Base-by-base conservation (phyloP, 2,888 invertebrate genomes). In the Cryptus viduatorius region DNA sequence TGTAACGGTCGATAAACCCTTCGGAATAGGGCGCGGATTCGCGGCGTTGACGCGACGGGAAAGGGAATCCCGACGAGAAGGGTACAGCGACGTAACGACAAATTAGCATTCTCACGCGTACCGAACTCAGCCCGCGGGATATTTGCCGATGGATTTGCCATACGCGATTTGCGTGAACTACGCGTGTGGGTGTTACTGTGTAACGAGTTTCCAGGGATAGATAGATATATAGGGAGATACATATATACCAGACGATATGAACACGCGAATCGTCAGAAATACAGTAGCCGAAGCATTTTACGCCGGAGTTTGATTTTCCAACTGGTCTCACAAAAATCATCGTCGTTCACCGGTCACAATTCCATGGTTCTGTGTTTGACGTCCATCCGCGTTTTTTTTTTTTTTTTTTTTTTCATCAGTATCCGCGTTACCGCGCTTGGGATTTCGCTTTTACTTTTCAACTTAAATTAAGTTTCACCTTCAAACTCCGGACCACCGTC, bases 401-500 rank as follows among this genome's bases (percentile, higher is more conserved):
- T 24, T 24, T 24, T 24, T 24, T 24, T 24, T 2, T 24, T 24
- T 1, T 37, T 37, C 37, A 37, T 37, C 59, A 42, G 64, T 53
- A 65, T 77, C 48, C 68, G 75, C n/a, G 82, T 50, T 75, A 24
- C 31, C 50, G 12, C 67, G 68, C 71, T 69, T 53, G 79, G 79
- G 65, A 79, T 77, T 46, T 82, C 79, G 67, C 85, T 86, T 91
- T 91, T 88, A 88, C 89, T 91, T 90, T 89, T 87, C 86, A 90
- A 91, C 89, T 90, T 89, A 90, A 91, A 90, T 90, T 88, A 89
- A 89, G 90, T 91, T 91, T 86, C 75, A 67, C 82, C 85, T 69
- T 79, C 71, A 71, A 68, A 79, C 42, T 50, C 68, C 42, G 50
- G 61, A 46, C 73, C 61, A 48, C 81, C 24, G 4, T 16, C 31